Evolutionary conservation across 2,888 invertebrate species (phyloP).

Genomic region (Ophioninae sp.): DNA sequence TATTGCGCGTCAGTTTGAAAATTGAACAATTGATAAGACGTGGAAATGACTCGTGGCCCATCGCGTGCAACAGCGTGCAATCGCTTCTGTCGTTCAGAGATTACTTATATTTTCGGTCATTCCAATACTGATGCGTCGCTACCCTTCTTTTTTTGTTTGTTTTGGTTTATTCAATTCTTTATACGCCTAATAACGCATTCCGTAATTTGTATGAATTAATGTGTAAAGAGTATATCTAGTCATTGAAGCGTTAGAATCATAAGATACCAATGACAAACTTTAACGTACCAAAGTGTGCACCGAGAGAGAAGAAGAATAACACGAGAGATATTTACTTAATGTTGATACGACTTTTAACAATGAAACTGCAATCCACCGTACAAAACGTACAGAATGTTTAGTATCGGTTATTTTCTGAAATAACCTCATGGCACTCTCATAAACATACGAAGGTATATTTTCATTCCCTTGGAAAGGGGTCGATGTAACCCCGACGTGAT

Average conservation of each 20-base stretch:
- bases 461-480: not conserved
- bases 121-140: no score
- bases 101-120: no score
- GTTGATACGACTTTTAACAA: not conserved
- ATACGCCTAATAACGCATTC: not conserved
- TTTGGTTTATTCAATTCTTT: not conserved
- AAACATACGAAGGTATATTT: not conserved
- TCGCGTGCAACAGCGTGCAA: no score
- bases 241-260: conserved; percentile 31
- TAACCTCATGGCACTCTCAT: not conserved
- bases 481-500: not conserved
- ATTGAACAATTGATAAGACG: no score
- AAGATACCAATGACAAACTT: conserved; percentile 22
- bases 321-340: not conserved
- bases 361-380: not conserved
- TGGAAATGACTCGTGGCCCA: no score
- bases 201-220: not conserved
- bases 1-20: no score
- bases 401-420: not conserved
- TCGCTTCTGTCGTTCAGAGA: no score
- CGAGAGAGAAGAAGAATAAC: not conserved
- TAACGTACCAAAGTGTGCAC: conserved; percentile 30
- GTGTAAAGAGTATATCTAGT: conserved; percentile 56
- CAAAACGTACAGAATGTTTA: not conserved
- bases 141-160: no score